phyloP scores from a whole-genome alignment of 2,888 invertebrate genomes.

The Disparrhopalites patrizii region DNA sequence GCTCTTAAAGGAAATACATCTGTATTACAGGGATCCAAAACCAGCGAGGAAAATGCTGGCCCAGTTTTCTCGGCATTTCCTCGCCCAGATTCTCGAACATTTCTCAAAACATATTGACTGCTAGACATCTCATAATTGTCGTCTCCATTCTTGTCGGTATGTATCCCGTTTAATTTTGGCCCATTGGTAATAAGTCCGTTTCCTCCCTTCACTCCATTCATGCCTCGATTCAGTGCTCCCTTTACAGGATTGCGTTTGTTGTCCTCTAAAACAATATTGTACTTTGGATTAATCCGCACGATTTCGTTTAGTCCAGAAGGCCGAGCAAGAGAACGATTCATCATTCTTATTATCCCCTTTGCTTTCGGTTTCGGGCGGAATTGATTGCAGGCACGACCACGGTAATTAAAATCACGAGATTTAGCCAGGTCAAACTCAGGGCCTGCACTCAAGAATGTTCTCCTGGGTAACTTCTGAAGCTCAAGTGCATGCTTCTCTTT shows the following conservation, averaged over 20 bases:
- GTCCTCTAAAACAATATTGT: not conserved
- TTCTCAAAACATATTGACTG: not conserved
- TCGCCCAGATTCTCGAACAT: not conserved
- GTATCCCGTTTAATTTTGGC: not conserved
- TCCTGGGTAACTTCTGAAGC: not conserved
- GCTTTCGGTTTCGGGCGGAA: not conserved
- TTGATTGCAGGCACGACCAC: not conserved
- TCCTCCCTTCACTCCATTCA: not conserved
- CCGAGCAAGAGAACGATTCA: not conserved
- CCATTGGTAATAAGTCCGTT: not conserved
- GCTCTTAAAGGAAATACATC: not conserved
- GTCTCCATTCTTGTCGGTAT: not conserved
- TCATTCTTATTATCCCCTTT: not conserved
- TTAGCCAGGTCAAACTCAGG: not conserved
- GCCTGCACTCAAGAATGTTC: not conserved
- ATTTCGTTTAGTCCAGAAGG: slow-evolving; percentile 6
- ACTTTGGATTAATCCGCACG: slow-evolving; percentile 8
- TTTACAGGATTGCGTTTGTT: not conserved
- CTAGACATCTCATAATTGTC: not conserved
- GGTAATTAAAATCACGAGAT: not conserved
- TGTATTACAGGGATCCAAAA: not conserved
- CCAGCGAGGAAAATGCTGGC: not conserved
- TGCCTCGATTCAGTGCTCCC: not conserved
- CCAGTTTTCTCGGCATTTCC: not conserved
- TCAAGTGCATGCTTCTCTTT: not conserved